Evolutionary conservation across 2,888 invertebrate species (phyloP), one percentile per base, ranked within the genome.

Genomic region (Lymantria dispar): DNA sequence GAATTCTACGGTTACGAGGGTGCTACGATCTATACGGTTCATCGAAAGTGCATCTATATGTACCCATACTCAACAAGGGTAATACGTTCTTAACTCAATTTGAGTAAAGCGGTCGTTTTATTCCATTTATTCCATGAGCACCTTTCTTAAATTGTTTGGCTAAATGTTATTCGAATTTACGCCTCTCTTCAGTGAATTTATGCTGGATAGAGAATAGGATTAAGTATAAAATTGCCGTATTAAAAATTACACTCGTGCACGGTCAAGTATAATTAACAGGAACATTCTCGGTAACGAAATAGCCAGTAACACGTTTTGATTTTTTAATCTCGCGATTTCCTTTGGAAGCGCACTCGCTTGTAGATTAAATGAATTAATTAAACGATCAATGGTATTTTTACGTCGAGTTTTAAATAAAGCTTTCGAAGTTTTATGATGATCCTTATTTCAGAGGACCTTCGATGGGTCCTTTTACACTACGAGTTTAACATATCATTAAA

Each of bases 101-200:
- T 74, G 73, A 74, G 76, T 76, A 73, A 69, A 62, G 68, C 69
- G 68, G 63, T 69, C 73, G 70, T 76, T 76, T 75, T 77, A 77
- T 73, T 73, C 66, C 70, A 64, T 69, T 74, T 71, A 68, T 68
- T 62, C 54, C 47, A 49, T 68, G 62, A 64, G 62, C 59, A 61
- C 57, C 62, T 53, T 65, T 43, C 47, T 65, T 64, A 76, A 71
- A 71, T 72, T 65, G 56, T 56, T 53, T 54, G 50, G 54, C 48
- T 58, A 54, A 69, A 69, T 59, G 64, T 67, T 69, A 73, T 70
- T 71, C 55, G 52, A 64, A 57, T 59, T 31, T 50, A 43, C 40
- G 33, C 11, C 33, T 43, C 10, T 5, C 14, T 31, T 15, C 36
- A 43, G 37, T 22, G 22, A 37, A 50, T 36, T 40, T 40, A 36